Evolutionary conservation across 1,140 invertebrate species (phyloP), one percentile per base, ranked within the genome.

Genomic region (Pemphigus obesinymphae): DNA sequence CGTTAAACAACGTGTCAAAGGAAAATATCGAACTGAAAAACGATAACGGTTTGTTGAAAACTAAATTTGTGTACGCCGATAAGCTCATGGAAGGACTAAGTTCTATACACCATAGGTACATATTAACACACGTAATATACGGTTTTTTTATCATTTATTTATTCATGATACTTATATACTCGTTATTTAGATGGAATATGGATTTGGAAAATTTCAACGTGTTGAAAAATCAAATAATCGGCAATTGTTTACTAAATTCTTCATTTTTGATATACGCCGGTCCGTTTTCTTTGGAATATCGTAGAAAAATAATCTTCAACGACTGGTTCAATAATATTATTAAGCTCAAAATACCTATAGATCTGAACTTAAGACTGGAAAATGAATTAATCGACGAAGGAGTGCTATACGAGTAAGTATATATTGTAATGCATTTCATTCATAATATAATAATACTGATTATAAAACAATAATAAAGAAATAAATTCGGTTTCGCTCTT

Each of bases 181-280:
- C n/a, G n/a, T n/a, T 70, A 23, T 73, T 50, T 83, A 89, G 89
- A 53, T 96, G 94, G 94, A 90, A 88, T 37, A 88, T 88, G 78
- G 94, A 97, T 83, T 87, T 95, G 75, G 88, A 90, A 58, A 89
- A 89, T 20, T 86, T 96, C 40, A 90, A 94, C 48, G 86, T 89
- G 4, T 91, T 93, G 83, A 89, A 92, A 83, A 89, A 92, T 4
- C 89, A 91, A 82, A 88, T 96, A 10, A 89, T 95, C 37, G 96
- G 95, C 4, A 93, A 95, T 85, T 96, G 94, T 87, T 87, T 97
- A 20, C 87, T 96, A 0, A 90, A 91, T 55, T 90, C 95, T 1
- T 92, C 91, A 0, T 97, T 97, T 87, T 86, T 97, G 3, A 92
- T 92, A 55, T 97, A 97, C 84, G 90, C 92, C 2, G 94, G 94